A percentile compares a stretch with the other conserved stretches of the same genome.
Conservation (phyloP, 2,113 vertebrate genomes). For the Nothoprocta perdicaria region DNA sequence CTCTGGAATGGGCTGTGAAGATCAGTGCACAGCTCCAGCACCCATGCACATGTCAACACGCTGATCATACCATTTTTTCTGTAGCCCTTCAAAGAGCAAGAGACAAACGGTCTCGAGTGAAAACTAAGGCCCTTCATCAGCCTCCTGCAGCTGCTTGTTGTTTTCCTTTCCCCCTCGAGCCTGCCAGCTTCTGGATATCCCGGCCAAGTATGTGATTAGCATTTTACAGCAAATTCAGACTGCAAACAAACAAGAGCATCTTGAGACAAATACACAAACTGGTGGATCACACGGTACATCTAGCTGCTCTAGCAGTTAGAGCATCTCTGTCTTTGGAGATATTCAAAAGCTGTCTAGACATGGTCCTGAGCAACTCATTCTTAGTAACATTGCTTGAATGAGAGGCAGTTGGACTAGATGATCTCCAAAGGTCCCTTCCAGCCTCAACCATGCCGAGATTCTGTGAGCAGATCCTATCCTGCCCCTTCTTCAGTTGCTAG, state of each 20-base stretch:
- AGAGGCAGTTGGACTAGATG: not conserved
- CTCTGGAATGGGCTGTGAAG: not conserved
- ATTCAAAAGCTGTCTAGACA: not conserved
- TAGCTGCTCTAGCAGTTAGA: not conserved
- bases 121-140: conserved; percentile 68
- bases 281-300: not conserved
- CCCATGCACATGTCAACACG: not conserved
- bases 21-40: not conserved
- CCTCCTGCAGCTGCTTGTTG: conserved; percentile 63
- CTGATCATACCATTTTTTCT: conserved; percentile 4
- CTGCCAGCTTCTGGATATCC: conserved; percentile 51
- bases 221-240: conserved; percentile 32
- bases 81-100: not conserved
- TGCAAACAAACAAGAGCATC: conserved; percentile 52
- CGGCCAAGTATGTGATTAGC: conserved; percentile 52
- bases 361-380: not conserved
- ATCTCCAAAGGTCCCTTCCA: not conserved
- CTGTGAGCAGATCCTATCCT: not conserved
- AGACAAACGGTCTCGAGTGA: conserved; percentile 35
- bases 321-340: not conserved
- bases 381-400: not conserved
- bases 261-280: conserved; percentile 14
- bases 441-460: not conserved
- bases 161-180: conserved; percentile 40
- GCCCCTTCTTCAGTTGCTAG: not conserved